Base-by-base conservation (phyloP, 2,113 vertebrate genomes). In the human (Homo sapiens) region DNA sequence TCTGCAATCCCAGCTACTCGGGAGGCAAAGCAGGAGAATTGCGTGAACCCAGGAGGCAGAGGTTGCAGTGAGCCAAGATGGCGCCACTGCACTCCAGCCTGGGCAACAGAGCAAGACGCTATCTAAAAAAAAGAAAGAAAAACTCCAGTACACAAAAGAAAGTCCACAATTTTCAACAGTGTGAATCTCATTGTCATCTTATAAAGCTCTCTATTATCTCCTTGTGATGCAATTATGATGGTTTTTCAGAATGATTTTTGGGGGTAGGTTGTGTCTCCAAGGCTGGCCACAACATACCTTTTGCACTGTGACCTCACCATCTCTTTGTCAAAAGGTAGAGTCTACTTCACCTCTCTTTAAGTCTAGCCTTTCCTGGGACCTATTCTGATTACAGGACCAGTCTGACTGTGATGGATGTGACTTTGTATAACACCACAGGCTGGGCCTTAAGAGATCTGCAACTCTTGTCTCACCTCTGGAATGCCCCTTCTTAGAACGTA, bases 221-320 rank as follows among this genome's bases (percentile, higher is more conserved):
- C n/a, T 76, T 48, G 9, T 66, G 43, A 64, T 64, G 73, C 95
- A 90, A 86, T 61, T 10, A 32, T 52, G 40, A 84, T 30, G 32
- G 40, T 50, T 96, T 95, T 93, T 43, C 81, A 94, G 75, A n/a
- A 59, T 78, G 32, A 83, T 25, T 48, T 95, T 61, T 50, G 14
- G 25, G 8, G 38, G 27, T 38, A 86, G 35, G 35, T 32, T 48
- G 5, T 27, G 52, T 95, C 92, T 81, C 40, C 23, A 81, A 89
- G 91, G 57, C 81, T 55, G 45, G n/a, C 12, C 25, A 12, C 13
- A 79, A 20, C 3, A 27, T 16, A 59, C 40, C 27, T 92, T 89
- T 88, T 40, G 43, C 40, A 57, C 2, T 18, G 6, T 57, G 27
- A 68, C 32, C 52, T 85, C 64, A 5, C 25, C 13, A 82, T 45